phyloP scores from a whole-genome alignment of 2,888 invertebrate species.

The Eudemis profundana region DNA sequence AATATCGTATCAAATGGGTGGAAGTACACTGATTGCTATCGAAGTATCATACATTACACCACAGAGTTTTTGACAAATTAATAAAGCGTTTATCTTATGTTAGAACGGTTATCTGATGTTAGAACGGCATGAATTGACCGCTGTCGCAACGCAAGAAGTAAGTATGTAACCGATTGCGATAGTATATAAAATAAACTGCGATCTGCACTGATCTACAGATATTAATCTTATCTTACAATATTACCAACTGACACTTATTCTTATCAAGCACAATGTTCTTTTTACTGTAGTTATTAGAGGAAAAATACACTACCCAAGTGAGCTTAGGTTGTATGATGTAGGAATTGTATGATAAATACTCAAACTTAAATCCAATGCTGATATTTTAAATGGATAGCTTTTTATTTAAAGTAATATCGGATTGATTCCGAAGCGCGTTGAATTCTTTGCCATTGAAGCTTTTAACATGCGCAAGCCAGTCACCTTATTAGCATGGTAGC shows the following conservation, averaged over 20 bases:
- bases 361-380: no score
- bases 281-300: no score
- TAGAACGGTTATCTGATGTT: conserved; percentile 50
- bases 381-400: no score
- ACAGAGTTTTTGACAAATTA: conserved; percentile 51
- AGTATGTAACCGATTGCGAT: conserved; percentile 39
- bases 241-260: no score
- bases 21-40: conserved; percentile 3
- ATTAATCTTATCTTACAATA: no score
- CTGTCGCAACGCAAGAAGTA: conserved; percentile 49
- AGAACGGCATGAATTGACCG: conserved; percentile 51
- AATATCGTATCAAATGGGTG: background rate
- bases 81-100: conserved; percentile 51
- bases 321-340: no score
- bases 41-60: conserved; percentile 31
- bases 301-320: no score
- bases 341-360: no score
- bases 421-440: conserved; percentile 23
- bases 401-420: no score
- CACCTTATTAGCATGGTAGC: no score
- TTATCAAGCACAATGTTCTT: no score
- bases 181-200: conserved; percentile 26
- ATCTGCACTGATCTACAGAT: background rate
- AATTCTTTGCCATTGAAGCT: conserved; percentile 24
- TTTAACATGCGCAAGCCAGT: background rate